Conservation (phyloP, 1,140 invertebrate genomes). For the Leptinotarsa defecta region DNA sequence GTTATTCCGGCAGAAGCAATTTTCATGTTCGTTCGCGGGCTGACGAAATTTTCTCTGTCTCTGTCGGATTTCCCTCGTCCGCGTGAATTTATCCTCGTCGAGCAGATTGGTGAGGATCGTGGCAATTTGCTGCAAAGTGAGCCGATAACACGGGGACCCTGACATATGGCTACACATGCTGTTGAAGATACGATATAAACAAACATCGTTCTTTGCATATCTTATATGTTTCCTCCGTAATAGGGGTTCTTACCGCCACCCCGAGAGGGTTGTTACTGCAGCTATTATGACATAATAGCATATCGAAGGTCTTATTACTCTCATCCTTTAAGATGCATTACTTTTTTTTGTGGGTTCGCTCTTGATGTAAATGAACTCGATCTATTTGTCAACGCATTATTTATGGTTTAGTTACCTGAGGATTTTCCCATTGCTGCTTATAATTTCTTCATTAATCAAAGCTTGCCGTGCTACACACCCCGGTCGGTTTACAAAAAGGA, state of each 20-base stretch:
- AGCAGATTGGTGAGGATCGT: conserved; percentile 47
- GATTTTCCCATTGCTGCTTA: conserved; percentile 18
- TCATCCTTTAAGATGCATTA: conserved; percentile 25
- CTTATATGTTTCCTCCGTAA: conserved; percentile 46
- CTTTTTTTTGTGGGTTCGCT: conserved; percentile 21
- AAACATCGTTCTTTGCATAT: conserved; percentile 53
- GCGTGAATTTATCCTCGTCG: conserved; percentile 36
- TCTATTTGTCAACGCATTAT: conserved; percentile 30
- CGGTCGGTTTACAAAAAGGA: not conserved
- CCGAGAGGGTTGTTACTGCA: conserved; percentile 46
- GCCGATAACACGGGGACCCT: conserved; percentile 49
- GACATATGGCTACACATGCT: conserved; percentile 53
- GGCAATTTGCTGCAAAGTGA: conserved; percentile 52
- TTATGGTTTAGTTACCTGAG: conserved; percentile 15
- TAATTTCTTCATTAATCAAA: conserved; percentile 21
- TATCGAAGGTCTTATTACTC: conserved; percentile 48
- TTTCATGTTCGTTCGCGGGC: conserved; percentile 47
- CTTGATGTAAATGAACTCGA: conserved; percentile 24
- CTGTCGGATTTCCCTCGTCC: conserved; percentile 23
- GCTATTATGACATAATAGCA: conserved; percentile 52
- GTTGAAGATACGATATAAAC: conserved; percentile 52
- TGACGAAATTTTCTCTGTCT: conserved; percentile 44
- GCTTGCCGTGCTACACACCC: not conserved
- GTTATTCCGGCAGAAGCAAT: conserved; percentile 47
- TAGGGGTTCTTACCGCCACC: conserved; percentile 39